Conservation (phyloP, 2,797 vertebrate genomes). For the Anas capensis region DNA sequence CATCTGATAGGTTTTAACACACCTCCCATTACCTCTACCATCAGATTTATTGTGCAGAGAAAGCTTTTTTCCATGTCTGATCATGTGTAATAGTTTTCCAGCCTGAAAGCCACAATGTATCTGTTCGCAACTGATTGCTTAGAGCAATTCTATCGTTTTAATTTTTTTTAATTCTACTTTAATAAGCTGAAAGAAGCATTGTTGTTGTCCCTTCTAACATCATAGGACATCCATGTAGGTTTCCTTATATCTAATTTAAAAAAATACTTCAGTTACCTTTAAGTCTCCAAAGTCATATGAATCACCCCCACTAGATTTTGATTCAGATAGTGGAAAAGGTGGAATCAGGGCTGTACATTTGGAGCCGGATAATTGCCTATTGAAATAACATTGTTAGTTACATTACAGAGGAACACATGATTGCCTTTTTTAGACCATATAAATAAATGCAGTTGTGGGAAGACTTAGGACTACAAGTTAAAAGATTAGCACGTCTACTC, state of each 20-base stretch:
- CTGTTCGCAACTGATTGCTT: neutral
- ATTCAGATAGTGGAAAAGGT: slow-evolving; percentile 30
- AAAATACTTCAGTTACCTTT: slow-evolving; percentile 67
- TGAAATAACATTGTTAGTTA: slow-evolving; percentile 43
- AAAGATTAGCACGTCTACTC: neutral
- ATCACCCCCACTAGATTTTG: slow-evolving; percentile 65
- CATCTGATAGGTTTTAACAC: neutral
- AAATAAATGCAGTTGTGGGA: neutral
- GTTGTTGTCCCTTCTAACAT: neutral
- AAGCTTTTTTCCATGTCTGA: neutral
- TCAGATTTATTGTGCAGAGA: neutral
- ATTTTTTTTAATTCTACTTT: neutral
- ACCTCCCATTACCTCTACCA: neutral
- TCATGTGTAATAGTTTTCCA: neutral
- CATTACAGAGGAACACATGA: neutral
- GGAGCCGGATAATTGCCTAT: slow-evolving; percentile 67
- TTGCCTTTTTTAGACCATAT: neutral
- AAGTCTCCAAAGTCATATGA: slow-evolving; percentile 33
- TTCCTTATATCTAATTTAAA: neutral
- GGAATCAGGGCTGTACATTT: slow-evolving; percentile 42
- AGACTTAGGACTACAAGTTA: neutral
- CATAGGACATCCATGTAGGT: neutral
- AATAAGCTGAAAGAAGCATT: neutral
- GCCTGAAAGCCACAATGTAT: neutral
- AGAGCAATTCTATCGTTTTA: neutral